These are phyloP conservation scores for Drosophila paramelanica DNA, from an alignment of 2,888 invertebrate species.

Conservation along the genomic window DNA sequence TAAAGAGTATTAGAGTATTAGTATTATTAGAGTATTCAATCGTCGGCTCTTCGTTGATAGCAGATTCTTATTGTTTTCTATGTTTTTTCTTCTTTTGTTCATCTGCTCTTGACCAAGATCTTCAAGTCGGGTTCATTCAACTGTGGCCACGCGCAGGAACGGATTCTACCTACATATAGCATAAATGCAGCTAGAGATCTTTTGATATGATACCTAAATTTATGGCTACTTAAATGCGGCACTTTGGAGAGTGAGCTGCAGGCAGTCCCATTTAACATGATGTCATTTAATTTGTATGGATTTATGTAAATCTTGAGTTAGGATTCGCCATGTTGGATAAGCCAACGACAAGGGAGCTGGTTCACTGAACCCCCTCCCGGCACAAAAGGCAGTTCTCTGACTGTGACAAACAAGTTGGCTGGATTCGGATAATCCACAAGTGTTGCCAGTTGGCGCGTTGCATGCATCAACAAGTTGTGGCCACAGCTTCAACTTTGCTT, in stretches of 20 bases:
- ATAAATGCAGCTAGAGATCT: constrained; percentile 44
- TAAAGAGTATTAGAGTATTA: no score
- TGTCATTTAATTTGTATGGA: constrained; percentile 59
- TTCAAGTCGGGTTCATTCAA: constrained; percentile 49
- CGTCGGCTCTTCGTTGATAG: not conserved
- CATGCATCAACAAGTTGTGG: constrained; percentile 68
- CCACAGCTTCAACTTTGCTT: constrained; percentile 29
- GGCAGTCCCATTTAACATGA: constrained; percentile 36
- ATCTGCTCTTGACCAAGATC: constrained; percentile 35
- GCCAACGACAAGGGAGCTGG: constrained; percentile 1
- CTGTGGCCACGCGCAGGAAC: constrained; percentile 8
- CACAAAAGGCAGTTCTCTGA: constrained; percentile 11
- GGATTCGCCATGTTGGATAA: constrained; percentile 18
- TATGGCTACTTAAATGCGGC: constrained; percentile 60
- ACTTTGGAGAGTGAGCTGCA: constrained; percentile 40
- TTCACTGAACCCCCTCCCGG: constrained; percentile 41
- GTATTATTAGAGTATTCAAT: not conserved
- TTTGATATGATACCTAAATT: constrained; percentile 60
- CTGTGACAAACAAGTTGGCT: constrained; percentile 35
- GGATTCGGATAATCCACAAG: constrained; percentile 48
- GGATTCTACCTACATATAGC: not conserved
- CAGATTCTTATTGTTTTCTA: not conserved
- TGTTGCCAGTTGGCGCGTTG: constrained; percentile 45
- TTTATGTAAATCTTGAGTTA: constrained; percentile 58
- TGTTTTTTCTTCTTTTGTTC: constrained; percentile 2